A percentile compares a stretch with the other conserved stretches of the same genome.
Evolutionary conservation across 1,140 invertebrate genomes (phyloP).

Genomic region (Microplitis demolitor): DNA sequence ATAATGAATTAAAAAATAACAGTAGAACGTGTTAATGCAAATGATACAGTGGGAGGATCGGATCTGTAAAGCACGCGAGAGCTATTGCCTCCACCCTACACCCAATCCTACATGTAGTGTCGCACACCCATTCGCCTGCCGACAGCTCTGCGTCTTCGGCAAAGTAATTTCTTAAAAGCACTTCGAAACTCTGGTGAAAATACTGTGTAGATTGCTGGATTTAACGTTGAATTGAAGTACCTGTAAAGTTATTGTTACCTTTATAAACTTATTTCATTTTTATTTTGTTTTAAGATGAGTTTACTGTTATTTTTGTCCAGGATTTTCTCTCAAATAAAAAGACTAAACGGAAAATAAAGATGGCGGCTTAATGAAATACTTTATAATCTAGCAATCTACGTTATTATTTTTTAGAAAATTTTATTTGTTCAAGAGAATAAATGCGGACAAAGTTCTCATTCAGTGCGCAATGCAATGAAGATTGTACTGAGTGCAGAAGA

Average conservation of each 20-base stretch:
- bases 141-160: slow-evolving; percentile 44
- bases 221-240: slow-evolving; percentile 88
- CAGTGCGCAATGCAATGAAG: too few species aligned
- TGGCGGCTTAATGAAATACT: too few species aligned
- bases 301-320: too few species aligned
- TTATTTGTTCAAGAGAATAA: too few species aligned
- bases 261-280: too few species aligned
- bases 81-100: slow-evolving; percentile 39
- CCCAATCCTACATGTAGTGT: slow-evolving; percentile 52
- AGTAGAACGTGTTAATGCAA: not conserved
- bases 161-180: slow-evolving; percentile 82
- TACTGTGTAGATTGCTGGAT: slow-evolving; percentile 88
- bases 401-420: too few species aligned
- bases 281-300: too few species aligned
- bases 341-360: too few species aligned
- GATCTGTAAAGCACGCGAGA: not conserved
- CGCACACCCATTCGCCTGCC: slow-evolving; percentile 45
- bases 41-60: slow-evolving; percentile 5
- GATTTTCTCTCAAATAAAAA: too few species aligned
- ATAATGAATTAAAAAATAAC: not conserved
- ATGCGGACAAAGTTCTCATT: too few species aligned
- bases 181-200: slow-evolving; percentile 88
- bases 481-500: too few species aligned
- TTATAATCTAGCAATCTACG: too few species aligned
- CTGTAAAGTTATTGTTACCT: slow-evolving; percentile 46